A percentile compares a stretch with the other conserved stretches of the same genome.
Evolutionary conservation across 2,113 vertebrate genomes (phyloP).

Genomic region (Pseudopipra pipra): DNA sequence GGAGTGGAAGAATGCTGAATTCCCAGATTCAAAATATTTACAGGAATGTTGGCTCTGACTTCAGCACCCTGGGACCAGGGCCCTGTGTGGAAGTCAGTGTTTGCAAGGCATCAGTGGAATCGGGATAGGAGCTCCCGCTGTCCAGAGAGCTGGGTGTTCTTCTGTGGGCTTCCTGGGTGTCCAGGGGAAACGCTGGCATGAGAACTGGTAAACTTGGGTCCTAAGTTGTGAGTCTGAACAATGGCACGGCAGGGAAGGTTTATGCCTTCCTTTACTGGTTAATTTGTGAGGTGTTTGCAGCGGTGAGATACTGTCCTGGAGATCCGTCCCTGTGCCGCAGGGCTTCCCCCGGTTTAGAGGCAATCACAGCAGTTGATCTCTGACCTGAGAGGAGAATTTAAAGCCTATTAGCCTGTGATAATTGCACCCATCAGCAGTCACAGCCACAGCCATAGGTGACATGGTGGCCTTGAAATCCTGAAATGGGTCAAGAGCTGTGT

Average conservation of each 20-base stretch:
- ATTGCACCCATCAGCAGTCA: background rate
- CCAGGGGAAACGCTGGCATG: fast-evolving
- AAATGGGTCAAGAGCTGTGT: background rate
- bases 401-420: background rate
- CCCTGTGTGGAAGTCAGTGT: background rate
- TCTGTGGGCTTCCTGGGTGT: background rate
- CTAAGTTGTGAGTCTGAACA: background rate
- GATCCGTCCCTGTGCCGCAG: fast-evolving
- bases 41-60: background rate
- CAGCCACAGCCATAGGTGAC: background rate
- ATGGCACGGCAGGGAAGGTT: background rate
- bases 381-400: background rate
- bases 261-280: background rate
- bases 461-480: background rate
- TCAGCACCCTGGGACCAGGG: fast-evolving
- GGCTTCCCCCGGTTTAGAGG: fast-evolving
- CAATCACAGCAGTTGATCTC: background rate
- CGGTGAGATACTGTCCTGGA: background rate
- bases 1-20: background rate
- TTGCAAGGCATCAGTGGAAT: fast-evolving
- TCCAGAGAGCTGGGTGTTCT: background rate
- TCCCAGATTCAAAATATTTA: fast-evolving
- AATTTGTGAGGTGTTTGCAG: background rate
- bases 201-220: background rate
- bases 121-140: fast-evolving